These are phyloP conservation scores for Drosophila burlai DNA, from an alignment of 1,140 invertebrate genomes.

Conservation along the genomic window DNA sequence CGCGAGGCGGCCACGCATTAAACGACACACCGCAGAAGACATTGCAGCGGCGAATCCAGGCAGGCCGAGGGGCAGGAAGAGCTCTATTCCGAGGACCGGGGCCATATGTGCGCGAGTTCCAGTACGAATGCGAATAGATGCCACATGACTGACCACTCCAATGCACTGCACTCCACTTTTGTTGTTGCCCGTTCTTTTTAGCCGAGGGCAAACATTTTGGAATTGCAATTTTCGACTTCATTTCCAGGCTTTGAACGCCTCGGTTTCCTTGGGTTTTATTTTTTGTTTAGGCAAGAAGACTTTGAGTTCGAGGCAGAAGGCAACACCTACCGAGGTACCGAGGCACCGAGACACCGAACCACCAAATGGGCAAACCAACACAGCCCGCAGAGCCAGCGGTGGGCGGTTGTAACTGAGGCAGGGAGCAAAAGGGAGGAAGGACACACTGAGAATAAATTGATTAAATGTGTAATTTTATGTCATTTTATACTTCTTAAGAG, in stretches of 20 bases:
- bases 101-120: constrained; percentile 60
- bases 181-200: constrained; percentile 36
- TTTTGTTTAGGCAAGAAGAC: constrained; percentile 13
- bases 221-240: constrained; percentile 84
- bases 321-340: constrained; percentile 70
- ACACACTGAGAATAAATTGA: constrained; percentile 6
- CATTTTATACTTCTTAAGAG: background rate
- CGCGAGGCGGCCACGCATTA: constrained; percentile 73
- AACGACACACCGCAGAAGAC: constrained; percentile 64
- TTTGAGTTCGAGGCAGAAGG: constrained; percentile 46
- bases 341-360: constrained; percentile 28
- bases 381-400: constrained; percentile 47
- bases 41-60: constrained; percentile 54
- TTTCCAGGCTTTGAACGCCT: constrained; percentile 66
- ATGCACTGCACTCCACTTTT: constrained; percentile 60
- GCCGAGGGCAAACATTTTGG: constrained; percentile 82
- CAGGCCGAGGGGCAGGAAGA: constrained; percentile 31
- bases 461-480: background rate
- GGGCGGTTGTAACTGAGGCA: constrained; percentile 21
- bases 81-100: constrained; percentile 21
- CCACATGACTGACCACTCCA: constrained; percentile 71
- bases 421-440: constrained; percentile 4
- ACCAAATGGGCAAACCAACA: constrained; percentile 54
- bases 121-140: constrained; percentile 62
- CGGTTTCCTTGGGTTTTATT: constrained; percentile 17